A percentile compares a stretch with the other conserved stretches of the same genome.
phyloP scores from a whole-genome alignment of 2,888 invertebrate genomes.

The Aradus depressus region DNA sequence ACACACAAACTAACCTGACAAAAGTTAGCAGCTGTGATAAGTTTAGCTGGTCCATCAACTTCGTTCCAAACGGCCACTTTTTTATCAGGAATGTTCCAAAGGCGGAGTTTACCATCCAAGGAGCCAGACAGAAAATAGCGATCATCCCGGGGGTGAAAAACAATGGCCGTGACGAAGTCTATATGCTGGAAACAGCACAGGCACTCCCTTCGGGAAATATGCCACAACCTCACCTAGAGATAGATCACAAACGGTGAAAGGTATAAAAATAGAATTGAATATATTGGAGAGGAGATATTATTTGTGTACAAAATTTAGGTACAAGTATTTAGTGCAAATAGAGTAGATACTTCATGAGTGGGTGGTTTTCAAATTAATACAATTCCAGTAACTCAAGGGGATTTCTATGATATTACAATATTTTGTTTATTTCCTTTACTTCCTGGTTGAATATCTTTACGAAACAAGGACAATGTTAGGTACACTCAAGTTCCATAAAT shows the following conservation, averaged over 20 bases:
- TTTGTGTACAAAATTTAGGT: not conserved
- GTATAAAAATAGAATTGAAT: not conserved
- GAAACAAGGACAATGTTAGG: no score
- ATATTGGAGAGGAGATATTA: not conserved
- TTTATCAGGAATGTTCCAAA: conserved; percentile 99
- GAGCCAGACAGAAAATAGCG: conserved; percentile 92
- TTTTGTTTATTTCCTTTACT: no score
- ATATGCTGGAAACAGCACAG: conserved; percentile 98
- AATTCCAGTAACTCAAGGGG: no score
- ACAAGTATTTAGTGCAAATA: not conserved
- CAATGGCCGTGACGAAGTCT: conserved; percentile 97
- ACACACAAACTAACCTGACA: conserved; percentile 41
- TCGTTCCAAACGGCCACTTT: conserved; percentile 98
- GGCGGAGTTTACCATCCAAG: conserved; percentile 90
- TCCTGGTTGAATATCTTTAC: no score
- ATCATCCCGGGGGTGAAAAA: conserved; percentile 89
- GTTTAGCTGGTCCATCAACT: conserved; percentile 82
- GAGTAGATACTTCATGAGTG: no score
- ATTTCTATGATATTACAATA: no score
- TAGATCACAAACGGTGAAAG: not conserved
- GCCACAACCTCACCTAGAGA: conserved; percentile 61
- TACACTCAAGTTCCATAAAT: no score
- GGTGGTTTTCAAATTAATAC: no score
- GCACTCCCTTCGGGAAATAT: conserved; percentile 92
- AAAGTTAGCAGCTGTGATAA: conserved; percentile 95